Percentiles rank a stretch among this genome's conserved stretches.
These are phyloP conservation scores for Cyclura pinguis DNA, from an alignment of 2,797 vertebrate species.

Conservation along the genomic window DNA sequence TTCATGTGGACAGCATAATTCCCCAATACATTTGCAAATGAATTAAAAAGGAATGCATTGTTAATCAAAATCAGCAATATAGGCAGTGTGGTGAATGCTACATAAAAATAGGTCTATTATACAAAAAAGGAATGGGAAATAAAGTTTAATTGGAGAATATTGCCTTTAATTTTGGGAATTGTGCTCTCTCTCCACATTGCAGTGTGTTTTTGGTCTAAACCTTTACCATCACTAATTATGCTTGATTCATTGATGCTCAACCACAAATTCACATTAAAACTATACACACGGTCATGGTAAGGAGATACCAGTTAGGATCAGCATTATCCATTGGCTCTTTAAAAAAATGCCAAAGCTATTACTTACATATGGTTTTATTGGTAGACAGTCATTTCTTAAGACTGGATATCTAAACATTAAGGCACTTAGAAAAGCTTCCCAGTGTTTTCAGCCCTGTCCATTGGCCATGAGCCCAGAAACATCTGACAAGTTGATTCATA, in stretches of 20 bases:
- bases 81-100: not conserved
- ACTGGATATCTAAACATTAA: conserved; percentile 52
- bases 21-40: not conserved
- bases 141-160: not conserved
- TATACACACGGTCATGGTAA: not conserved
- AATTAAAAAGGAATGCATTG: not conserved
- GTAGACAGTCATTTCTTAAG: conserved; percentile 37
- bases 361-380: conserved; percentile 21
- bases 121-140: not conserved
- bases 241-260: not conserved
- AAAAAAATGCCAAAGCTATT: conserved; percentile 12
- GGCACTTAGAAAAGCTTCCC: conserved; percentile 32
- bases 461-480: conserved; percentile 38
- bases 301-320: conserved; percentile 7
- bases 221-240: not conserved
- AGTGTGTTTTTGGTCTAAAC: not conserved
- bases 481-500: conserved; percentile 41
- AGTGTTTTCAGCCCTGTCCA: conserved; percentile 31
- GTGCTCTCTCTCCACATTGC: not conserved
- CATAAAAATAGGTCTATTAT: not conserved
- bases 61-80: not conserved
- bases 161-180: not conserved
- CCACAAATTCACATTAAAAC: not conserved
- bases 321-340: conserved; percentile 4
- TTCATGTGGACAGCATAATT: not conserved